Base-by-base conservation (phyloP, 2,888 invertebrate species). In the Mamestra brassicae region DNA sequence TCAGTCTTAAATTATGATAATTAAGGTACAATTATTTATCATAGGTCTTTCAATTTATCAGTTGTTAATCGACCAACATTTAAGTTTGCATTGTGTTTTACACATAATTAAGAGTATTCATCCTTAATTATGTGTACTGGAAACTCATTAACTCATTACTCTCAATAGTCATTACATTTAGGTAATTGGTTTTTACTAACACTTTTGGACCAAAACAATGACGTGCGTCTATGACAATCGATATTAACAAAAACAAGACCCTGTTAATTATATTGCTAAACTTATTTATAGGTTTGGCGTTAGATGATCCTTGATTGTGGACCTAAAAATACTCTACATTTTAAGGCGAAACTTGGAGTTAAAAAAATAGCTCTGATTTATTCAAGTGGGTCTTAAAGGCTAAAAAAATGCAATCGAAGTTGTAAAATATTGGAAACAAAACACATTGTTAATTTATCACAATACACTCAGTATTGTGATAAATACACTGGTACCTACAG, bases 1-100 rank as follows among this genome's bases (percentile, higher is more conserved):
- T n/a, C n/a, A n/a, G n/a, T n/a, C 66, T 58, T 71, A 38, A 73
- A n/a, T 60, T 54, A 38, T 54, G 55, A 55, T 34, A 82, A 82
- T 71, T 47, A 67, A 50, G 34, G 26, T 58, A 47, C 55, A 55
- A 76, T 80, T 58, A 52, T 45, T 64, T 45, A 45, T n/a, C 3
- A 34, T 68, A 58, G 36, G 55, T 50, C 13, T 73, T 66, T 69
- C 6, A 62, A 66, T 38, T 69, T 47, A 50, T 62, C n/a, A 45
- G n/a, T 45, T 5, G 45, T 26, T 47, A 26, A 15, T 52, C 38
- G 50, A 58, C 26, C 45, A 58, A 62, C 3, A 64, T 58, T 63
- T 42, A 58, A 36, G 47, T 8, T 17, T 42, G 38, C 7, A 11
- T 42, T 38, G 17, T 7, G 13, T 60, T 38, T 38, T 60, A 3